Evolutionary conservation across 2,888 invertebrate genomes (phyloP), one percentile per base, ranked within the genome.

Genomic region (Drosophila ustulata): DNA sequence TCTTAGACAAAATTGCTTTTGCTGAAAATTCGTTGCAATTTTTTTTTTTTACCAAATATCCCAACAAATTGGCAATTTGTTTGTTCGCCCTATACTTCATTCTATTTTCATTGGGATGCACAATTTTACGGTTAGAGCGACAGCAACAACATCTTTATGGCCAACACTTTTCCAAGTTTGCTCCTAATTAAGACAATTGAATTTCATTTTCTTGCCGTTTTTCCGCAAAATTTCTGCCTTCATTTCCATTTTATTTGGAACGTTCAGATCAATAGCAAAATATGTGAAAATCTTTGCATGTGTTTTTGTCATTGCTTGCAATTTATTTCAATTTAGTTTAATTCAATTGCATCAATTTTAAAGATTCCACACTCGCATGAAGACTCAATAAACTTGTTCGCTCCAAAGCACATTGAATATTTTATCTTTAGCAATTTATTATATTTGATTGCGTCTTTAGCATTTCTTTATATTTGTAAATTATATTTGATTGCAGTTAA

Each of bases 41-140:
- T 8, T 30, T 18, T 34, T 34, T 66, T 67, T 66, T 62, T 43
- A 51, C 61, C 65, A 59, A 46, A 55, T 58, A 18, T 66, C 37
- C 34, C 13, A 59, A 50, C 45, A 83, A 83, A 83, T 83, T 88
- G 86, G 41, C 88, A 83, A 83, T 88, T 83, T 85, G 82, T 84
- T 79, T 84, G 66, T 46, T 39, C 25, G 51, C n/a, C 30, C 65
- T 63, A 4, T 6, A 7, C 64, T 67, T 66, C 58, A 4, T 37
- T 37, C n/a, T 11, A n/a, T 61, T 67, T 75, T 72, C 72, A 77
- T 82, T 72, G 65, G 74, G 37, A n/a, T 37, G 37, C 37, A 11
- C 37, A 37, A 37, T 37, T 37, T 37, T 37, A 11, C 9, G 9
- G 11, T 9, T 9, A 11, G 9, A 34, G 11, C 34, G 11, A 34